phyloP scores from a whole-genome alignment of 92 coral and sea anemone genomes.

The Phymanthus crucifer region DNA sequence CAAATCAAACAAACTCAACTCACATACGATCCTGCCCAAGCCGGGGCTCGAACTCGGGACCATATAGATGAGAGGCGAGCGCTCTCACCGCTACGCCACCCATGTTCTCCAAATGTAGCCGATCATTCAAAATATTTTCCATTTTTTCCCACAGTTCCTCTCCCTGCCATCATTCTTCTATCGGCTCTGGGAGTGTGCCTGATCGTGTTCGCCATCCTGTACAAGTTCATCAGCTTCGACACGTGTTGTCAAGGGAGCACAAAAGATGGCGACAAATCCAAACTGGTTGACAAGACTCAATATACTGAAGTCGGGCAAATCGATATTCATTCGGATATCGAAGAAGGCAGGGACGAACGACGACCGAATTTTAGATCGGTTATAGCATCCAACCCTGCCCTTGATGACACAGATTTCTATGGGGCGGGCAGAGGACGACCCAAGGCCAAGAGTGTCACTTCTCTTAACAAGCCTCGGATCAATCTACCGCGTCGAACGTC shows the following conservation, averaged over 20 bases:
- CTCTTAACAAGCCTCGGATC: slow-evolving; percentile 2
- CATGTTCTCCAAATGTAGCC: no score
- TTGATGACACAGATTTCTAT: slow-evolving; percentile 19
- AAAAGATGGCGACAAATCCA: slow-evolving; percentile 33
- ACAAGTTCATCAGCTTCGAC: slow-evolving; percentile 43
- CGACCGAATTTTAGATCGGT: slow-evolving; percentile 7
- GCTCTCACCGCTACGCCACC: no score
- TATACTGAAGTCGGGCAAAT: slow-evolving; percentile 37
- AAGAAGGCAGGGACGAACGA: slow-evolving; percentile 7
- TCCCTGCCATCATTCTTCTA: slow-evolving; percentile 57
- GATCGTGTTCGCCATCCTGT: slow-evolving; percentile 32
- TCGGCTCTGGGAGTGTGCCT: slow-evolving; percentile 59
- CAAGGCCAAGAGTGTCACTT: slow-evolving; percentile 28
- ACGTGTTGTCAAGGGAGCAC: slow-evolving; percentile 25
- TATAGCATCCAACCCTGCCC: slow-evolving; percentile 23
- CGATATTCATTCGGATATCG: slow-evolving; percentile 8
- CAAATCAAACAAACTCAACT: no score
- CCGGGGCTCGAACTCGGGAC: no score
- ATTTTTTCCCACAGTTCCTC: slow-evolving; percentile 44
- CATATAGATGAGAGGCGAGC: no score
- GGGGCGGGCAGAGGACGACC: slow-evolving; percentile 19
- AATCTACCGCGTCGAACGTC: slow-evolving; percentile 20
- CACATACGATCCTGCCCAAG: no score
- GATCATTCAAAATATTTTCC: neutral
- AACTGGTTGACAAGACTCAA: slow-evolving; percentile 15